A percentile compares a stretch with the other conserved stretches of the same genome.
phyloP scores from a whole-genome alignment of 2,113 vertebrate species.

The Salvelinus fontinalis region DNA sequence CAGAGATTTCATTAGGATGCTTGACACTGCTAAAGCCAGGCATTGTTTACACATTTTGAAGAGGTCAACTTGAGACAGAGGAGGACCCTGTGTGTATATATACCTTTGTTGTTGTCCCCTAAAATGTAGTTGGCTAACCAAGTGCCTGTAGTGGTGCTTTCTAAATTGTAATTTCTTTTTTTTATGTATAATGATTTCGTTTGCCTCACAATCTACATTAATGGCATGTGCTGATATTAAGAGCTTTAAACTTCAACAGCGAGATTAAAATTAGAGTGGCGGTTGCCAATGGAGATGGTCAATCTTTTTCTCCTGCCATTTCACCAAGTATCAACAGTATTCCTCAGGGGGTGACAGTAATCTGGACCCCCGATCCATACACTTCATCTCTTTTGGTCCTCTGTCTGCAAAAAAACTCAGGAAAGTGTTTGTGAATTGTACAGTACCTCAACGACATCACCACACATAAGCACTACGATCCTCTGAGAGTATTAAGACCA shows the following conservation, averaged over 20 bases:
- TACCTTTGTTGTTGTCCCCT: slow-evolving; percentile 72
- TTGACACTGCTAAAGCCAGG: slow-evolving; percentile 78
- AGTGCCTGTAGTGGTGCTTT: slow-evolving; percentile 99
- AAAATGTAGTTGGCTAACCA: slow-evolving; percentile 81
- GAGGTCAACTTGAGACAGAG: slow-evolving; percentile 86
- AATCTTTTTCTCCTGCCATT: slow-evolving; percentile 74
- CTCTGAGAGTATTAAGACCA: slow-evolving; percentile 85
- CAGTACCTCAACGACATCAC: slow-evolving; percentile 94
- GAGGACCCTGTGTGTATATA: slow-evolving; percentile 80
- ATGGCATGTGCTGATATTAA: slow-evolving; percentile 95
- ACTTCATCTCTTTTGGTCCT: slow-evolving; percentile 89
- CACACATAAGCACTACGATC: slow-evolving; percentile 92
- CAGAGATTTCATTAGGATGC: slow-evolving; percentile 79
- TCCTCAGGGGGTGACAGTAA: slow-evolving; percentile 86
- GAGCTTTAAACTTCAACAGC: slow-evolving; percentile 94
- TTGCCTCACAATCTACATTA: slow-evolving; percentile 96
- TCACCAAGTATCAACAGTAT: slow-evolving; percentile 80
- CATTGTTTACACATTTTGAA: slow-evolving; percentile 87
- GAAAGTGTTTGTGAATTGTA: slow-evolving; percentile 99
- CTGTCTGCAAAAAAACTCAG: slow-evolving; percentile 94
- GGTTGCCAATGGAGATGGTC: slow-evolving; percentile 62
- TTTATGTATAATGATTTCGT: slow-evolving; percentile 66
- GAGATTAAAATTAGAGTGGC: slow-evolving; percentile 84
- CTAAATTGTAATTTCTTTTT: slow-evolving; percentile 77
- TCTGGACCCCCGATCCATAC: slow-evolving; percentile 88